Conservation (phyloP, 2,888 invertebrate species). For the Hemaris fuciformis region DNA sequence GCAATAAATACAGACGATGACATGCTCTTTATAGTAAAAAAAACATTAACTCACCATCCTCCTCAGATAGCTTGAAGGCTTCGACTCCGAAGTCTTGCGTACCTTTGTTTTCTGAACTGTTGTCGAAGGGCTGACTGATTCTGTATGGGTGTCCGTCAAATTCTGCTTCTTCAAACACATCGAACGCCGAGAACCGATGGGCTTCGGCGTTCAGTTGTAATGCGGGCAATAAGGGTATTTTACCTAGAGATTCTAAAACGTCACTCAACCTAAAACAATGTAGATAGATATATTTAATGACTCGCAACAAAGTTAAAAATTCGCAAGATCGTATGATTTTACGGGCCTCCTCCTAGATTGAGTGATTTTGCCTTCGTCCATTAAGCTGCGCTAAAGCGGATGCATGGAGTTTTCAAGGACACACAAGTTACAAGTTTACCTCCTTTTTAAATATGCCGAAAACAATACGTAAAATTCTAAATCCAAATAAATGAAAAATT, state of each 20-base stretch:
- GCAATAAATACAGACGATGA: background rate
- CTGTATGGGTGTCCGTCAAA: conserved; percentile 69
- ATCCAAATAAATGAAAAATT: too few relatives aligned
- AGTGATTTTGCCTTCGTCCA: too few relatives aligned
- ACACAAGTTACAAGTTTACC: too few relatives aligned
- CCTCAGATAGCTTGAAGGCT: conserved; percentile 71
- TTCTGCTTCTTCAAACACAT: conserved; percentile 80
- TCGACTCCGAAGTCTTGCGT: conserved; percentile 71
- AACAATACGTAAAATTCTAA: too few relatives aligned
- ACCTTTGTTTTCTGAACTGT: conserved; percentile 61
- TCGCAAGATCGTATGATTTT: too few relatives aligned
- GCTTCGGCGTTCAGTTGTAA: conserved; percentile 85
- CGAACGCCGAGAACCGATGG: conserved; percentile 83
- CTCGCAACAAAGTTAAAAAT: too few relatives aligned
- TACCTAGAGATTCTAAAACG: conserved; percentile 88
- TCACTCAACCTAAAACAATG: conserved; percentile 83
- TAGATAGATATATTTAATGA: background rate
- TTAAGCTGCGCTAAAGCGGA: too few relatives aligned
- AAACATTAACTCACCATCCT: conserved; percentile 60
- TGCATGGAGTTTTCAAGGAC: too few relatives aligned
- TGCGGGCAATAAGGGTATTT: conserved; percentile 91
- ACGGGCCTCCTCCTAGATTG: too few relatives aligned
- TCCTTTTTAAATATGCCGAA: too few relatives aligned
- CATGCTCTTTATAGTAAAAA: background rate
- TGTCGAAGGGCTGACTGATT: conserved; percentile 58